Base-by-base conservation (phyloP, 2,113 vertebrate genomes). In the Rhinolophus sinicus region DNA sequence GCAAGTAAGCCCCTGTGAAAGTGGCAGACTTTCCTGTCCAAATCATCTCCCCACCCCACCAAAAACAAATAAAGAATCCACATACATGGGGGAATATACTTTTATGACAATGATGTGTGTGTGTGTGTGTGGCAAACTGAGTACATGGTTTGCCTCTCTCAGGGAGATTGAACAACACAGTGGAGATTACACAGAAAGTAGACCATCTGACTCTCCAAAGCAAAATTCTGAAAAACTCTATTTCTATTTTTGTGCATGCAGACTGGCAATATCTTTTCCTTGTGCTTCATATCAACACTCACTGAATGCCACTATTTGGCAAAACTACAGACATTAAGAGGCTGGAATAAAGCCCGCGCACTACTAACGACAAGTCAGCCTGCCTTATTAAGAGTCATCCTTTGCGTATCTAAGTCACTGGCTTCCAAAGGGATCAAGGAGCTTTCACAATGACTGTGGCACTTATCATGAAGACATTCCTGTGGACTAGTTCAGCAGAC, bases 101-200 rank as follows among this genome's bases (percentile, higher is more conserved):
- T 93, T 80, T 3, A 69, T 26, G 28, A 22, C 18, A 65, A 38
- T n/a, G n/a, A 58, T 60, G 5, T 60, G 22, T 58, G 22, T 50
- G 19, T 56, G 18, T 56, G 54, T 56, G 54, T 50, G 4, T 50
- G 47, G 12, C 10, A 50, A 50, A 50, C 40, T 18, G 35, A 40
- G n/a, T 8, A 26, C 0, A 14, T 24, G 19, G 70, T 65, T 84
- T 92, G 65, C 35, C 50, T 96, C 35, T 76, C 78, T 95, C 24
- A 67, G 35, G 21, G 50, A 95, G 60, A 87, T 0, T 78, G 33
- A 80, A 64, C 26, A 28, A 54, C 19, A 70, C 13, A 33, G 44
- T 76, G 18, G 18, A 81, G 50, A 89, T 85, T 52, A 95, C 50
- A 89, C 30, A 81, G 33, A 95, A 69, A 47, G 60, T 10, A 93